Base-by-base conservation (phyloP, 2,888 invertebrate genomes). In the Chloromyia formosa region DNA sequence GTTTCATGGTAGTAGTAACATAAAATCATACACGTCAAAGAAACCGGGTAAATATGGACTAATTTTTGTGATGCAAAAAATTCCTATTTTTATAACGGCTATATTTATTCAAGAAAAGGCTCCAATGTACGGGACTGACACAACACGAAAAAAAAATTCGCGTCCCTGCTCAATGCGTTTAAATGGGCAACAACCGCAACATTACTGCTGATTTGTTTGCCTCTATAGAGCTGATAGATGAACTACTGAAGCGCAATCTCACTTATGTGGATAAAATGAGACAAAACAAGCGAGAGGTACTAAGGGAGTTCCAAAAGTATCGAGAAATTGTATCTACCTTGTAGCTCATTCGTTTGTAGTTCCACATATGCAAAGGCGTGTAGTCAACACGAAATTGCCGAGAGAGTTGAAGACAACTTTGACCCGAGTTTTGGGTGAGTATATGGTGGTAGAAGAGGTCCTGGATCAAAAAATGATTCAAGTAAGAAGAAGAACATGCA, bases 1-100 rank as follows among this genome's bases (percentile, higher is more conserved):
- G 61, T 61, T 61, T 61, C 35, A 35, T 27, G 61, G 61, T 27
- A 61, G 61, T 27, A 61, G 27, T 22, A 23, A 61, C 61, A 61
- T 61, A 35, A 27, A 27, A 2, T 61, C 27, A 27, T 61, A 27
- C 35, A 61, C 35, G 61, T 35, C 61, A 10, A 18, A 61, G 14
- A 61, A 61, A 27, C 61, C 61, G 5, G 61, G 61, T 35, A 61
- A 61, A 61, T 27, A 27, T 27, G 61, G 7, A 10, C 27, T 61
- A 27, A 10, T 61, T 5, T 20, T 20, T n/a, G 45, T 2, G 66
- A 66, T 45, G 42, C 45, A 7, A 40, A 49, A 42, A 66, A 42
- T 18, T 42, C n/a, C n/a, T 66, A 66, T 66, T 42, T 66, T 42
- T 20, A 66, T 45, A 66, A 66, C 22, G 49, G 20, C 1, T 66